Conservation (phyloP, 2,888 invertebrate genomes). For the Phrixothrix hirtus region DNA sequence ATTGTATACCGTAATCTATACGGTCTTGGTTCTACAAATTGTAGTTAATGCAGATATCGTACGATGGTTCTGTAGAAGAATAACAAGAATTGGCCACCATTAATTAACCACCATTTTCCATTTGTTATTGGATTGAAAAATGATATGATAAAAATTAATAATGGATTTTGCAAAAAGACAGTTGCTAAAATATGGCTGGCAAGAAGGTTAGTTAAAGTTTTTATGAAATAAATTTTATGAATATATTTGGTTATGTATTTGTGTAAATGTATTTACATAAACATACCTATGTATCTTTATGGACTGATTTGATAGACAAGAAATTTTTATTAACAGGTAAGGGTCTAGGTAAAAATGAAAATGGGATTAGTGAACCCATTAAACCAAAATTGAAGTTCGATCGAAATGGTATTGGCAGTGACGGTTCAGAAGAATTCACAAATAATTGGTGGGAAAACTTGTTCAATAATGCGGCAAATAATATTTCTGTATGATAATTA, state of each 20-base stretch:
- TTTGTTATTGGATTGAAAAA: too few relatives aligned
- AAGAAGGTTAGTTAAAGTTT: slow-evolving; percentile 64
- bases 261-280: too few relatives aligned
- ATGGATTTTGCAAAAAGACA: slow-evolving; percentile 75
- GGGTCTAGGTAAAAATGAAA: slow-evolving; percentile 80
- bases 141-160: too few relatives aligned
- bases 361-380: slow-evolving; percentile 76
- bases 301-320: too few relatives aligned
- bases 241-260: slow-evolving; percentile 20
- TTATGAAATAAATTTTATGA: too few relatives aligned
- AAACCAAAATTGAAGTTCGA: slow-evolving; percentile 83
- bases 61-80: too few relatives aligned
- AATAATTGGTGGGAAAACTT: slow-evolving; percentile 85
- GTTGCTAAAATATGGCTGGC: slow-evolving; percentile 78
- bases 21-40: too few relatives aligned
- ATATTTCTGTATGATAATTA: slow-evolving; percentile 61
- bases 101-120: too few relatives aligned
- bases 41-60: too few relatives aligned
- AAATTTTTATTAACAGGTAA: slow-evolving; percentile 62
- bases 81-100: too few relatives aligned
- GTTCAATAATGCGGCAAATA: slow-evolving; percentile 74
- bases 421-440: slow-evolving; percentile 72
- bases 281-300: too few relatives aligned
- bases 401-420: slow-evolving; percentile 76
- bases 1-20: too few relatives aligned